Base-by-base conservation (phyloP, 2,888 invertebrate species). In the Himalopsyche anomala region DNA sequence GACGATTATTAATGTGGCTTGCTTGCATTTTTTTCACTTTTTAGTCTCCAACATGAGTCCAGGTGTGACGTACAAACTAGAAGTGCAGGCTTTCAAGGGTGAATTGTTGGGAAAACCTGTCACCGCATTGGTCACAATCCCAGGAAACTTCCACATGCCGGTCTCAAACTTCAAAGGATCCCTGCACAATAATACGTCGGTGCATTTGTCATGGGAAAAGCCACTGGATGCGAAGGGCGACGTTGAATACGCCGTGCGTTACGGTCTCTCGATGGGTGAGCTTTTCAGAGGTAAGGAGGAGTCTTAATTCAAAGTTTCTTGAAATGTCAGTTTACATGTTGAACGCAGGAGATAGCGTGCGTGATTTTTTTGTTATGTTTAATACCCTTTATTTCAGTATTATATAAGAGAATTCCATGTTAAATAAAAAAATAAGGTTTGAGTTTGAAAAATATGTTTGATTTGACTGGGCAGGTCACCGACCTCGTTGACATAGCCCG, bases 221-320 rank as follows among this genome's bases (percentile, higher is more conserved):
- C 62, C 56, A 5, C 82, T 84, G n/a, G 81, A 79, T n/a, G 55
- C 92, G 82, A 91, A 91, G 88, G 90, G 90, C 42, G 91, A 91
- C 83, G 62, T 92, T n/a, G 89, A 92, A 5, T 97, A 97, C 90
- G 96, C 95, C 36, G 93, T 97, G 74, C 95, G 96, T 90, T 97
- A 96, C 89, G 95, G 95, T 0, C 91, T 94, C 5, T 93, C 90
- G 89, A 93, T 92, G 90, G 93, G 93, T 8, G 94, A 95, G 87
- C 91, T 95, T 28, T 91, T 94, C 82, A 94, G 94, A 91, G 93
- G 96, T 95, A 90, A 92, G 92, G 74, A 51, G 51, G 51, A 51
- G 6, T 8, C 42, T 8, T 42, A 42, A 5, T 2, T 51, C 51
- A 15, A 51, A 51, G 4, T 15, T 45, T 11, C 45, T 11, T 11